These are phyloP conservation scores for Leucophenga montana DNA, from an alignment of 2,888 invertebrate genomes.

Conservation along the genomic window DNA sequence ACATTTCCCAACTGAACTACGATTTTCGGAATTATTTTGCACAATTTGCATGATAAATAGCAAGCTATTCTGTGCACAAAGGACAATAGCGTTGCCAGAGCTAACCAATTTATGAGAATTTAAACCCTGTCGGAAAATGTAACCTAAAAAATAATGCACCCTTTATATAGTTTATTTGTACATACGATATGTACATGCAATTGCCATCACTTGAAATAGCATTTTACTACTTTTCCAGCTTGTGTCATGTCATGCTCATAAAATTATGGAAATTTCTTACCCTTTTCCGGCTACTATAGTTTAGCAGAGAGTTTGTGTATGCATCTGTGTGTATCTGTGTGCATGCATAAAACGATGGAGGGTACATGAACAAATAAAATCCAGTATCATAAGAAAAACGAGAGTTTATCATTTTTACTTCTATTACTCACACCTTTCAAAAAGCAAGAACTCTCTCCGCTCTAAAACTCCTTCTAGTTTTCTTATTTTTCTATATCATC, in stretches of 20 bases:
- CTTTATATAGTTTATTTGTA: too few species aligned
- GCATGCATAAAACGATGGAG: slow-evolving; percentile 11
- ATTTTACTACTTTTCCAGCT: slow-evolving; percentile 7
- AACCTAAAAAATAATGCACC: too few species aligned
- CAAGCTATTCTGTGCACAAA: too few species aligned
- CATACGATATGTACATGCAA: too few species aligned
- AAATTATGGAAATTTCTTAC: slow-evolving; percentile 64
- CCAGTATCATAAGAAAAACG: not conserved
- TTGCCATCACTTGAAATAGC: not conserved
- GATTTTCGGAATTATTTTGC: too few species aligned
- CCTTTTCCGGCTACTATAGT: slow-evolving; percentile 50
- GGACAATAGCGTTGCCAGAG: too few species aligned
- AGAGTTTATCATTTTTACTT: slow-evolving; percentile 1
- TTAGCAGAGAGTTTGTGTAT: slow-evolving; percentile 16
- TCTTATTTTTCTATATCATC: not conserved
- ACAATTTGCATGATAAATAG: too few species aligned
- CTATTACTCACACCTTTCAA: too few species aligned
- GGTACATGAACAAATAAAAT: not conserved
- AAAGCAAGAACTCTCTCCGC: not conserved
- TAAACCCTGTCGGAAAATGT: too few species aligned
- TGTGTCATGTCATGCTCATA: slow-evolving; percentile 51
- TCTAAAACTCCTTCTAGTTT: not conserved
- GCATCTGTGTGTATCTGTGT: slow-evolving; percentile 19
- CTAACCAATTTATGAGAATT: too few species aligned
- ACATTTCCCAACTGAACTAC: too few species aligned